Evolutionary conservation across 2,797 vertebrate genomes (phyloP).

Genomic region (Tapirus indicus): DNA sequence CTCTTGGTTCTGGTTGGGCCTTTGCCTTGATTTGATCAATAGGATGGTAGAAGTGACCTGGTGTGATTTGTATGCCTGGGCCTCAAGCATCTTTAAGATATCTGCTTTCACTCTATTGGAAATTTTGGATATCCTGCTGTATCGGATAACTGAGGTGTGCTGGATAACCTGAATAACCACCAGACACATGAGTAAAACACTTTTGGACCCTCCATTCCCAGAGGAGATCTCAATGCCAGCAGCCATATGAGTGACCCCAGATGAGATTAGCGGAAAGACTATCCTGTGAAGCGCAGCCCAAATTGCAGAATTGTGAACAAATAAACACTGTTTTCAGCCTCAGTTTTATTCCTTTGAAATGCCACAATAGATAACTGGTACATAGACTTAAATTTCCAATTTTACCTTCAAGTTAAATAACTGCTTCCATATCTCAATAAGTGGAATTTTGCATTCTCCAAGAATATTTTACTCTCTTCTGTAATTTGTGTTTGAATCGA

Average conservation of each 20-base stretch:
- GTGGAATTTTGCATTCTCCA: background rate
- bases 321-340: background rate
- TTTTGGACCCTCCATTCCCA: background rate
- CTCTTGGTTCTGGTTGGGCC: background rate
- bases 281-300: background rate
- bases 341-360: slow-evolving; percentile 13
- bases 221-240: background rate
- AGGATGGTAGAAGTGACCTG: background rate
- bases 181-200: background rate
- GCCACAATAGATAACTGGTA: background rate
- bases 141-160: background rate
- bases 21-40: background rate
- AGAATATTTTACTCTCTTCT: background rate
- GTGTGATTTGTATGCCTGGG: background rate
- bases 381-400: background rate
- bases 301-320: background rate
- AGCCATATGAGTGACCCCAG: background rate
- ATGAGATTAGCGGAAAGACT: background rate
- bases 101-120: background rate
- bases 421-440: background rate
- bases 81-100: background rate
- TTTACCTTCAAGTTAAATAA: slow-evolving; percentile 33
- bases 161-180: background rate
- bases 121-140: background rate
- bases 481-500: background rate